Evolutionary conservation across 2,797 vertebrate species (phyloP), one percentile per base, ranked within the genome.

Genomic region (Xenops minutus): DNA sequence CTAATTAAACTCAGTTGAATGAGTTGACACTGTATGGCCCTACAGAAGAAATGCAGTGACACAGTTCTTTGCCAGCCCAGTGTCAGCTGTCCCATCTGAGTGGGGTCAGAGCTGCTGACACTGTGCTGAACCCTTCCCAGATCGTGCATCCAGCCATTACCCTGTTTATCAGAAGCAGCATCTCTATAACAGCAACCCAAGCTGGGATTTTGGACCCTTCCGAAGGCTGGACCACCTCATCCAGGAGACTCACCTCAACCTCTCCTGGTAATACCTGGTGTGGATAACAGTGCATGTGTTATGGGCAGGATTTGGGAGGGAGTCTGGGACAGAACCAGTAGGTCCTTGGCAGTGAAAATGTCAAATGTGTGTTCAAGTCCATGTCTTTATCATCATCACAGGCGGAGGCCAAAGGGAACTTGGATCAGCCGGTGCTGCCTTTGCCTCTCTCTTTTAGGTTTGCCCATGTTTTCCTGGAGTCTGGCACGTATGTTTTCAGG

Each of bases 151-250:
- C 86, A 99, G 99, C 93, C 99, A 99, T 88, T 99, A 99, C 79
- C 99, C 99, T 4, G 95, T 99, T 19, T 99, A 99, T 94, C 98
- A 98, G 97, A 99, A 99, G 96, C 98, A 99, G 92, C 99, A 99
- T 86, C 98, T 99, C 29, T 99, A 99, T 78, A 99, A 99, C 95
- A 99, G 97, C 96, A 99, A 99, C 92, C 98, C 99, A 8, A 55
- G 97, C 92, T 99, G 99, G 99, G 99, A 99, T 95, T 99, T 98
- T 41, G 98, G 99, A 10, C 96, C 98, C 46, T 99, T 99, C 96
- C 98, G 98, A 75, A 98, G 97, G 89, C 98, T 99, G 43, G 69
- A 98, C 76, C 97, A 98, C 84, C 98, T 99, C 37, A 96, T 99
- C 78, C 98, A 67, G 84, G 98, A 99, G 94, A 99, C 98, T 15